Evolutionary conservation across 2,113 vertebrate genomes (phyloP).

Genomic region (Pygoscelis antarcticus): DNA sequence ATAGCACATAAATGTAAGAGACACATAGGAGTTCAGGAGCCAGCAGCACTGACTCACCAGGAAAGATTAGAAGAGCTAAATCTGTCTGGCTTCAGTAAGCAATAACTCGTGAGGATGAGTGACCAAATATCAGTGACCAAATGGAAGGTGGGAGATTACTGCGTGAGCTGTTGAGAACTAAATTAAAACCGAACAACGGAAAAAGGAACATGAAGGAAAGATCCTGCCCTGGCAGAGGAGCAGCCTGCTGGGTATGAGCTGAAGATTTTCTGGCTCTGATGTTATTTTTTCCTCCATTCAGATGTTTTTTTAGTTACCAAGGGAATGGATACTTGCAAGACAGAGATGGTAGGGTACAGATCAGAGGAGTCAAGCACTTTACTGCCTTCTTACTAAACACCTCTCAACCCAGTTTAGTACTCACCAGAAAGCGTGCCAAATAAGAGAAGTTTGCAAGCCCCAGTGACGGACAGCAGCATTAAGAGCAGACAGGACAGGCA

Average conservation of each 20-base stretch:
- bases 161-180: background rate
- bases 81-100: background rate
- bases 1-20: background rate
- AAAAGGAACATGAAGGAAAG: background rate
- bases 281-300: background rate
- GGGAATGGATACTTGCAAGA: background rate
- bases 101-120: background rate
- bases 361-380: background rate
- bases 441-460: too few species aligned
- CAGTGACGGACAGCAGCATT: too few species aligned
- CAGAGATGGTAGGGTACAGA: background rate
- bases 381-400: background rate
- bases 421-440: too few species aligned
- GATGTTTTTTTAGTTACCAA: rapidly evolving
- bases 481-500: background rate
- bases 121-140: background rate
- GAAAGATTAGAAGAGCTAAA: conserved; percentile 54
- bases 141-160: background rate
- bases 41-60: background rate
- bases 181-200: background rate
- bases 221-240: background rate
- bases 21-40: background rate
- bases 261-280: background rate
- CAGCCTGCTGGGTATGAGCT: background rate
- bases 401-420: background rate